Conservation (phyloP, 2,797 vertebrate genomes). For the Sebastes aleutianus region DNA sequence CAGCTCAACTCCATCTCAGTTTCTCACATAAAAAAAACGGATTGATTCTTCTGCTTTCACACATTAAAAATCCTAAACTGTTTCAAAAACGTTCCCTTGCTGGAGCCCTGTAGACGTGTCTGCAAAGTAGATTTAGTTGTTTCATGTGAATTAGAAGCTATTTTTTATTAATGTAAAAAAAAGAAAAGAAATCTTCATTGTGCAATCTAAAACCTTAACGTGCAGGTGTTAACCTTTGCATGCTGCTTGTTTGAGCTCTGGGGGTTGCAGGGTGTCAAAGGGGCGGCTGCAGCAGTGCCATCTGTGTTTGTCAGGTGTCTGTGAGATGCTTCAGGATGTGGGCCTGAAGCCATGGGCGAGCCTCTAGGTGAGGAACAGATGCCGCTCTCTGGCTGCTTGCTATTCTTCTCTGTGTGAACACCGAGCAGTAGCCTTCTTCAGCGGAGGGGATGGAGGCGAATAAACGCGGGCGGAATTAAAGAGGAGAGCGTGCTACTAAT, state of each 20-base stretch:
- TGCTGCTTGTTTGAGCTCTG: not conserved
- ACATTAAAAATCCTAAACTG: constrained; percentile 14
- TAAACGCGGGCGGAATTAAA: constrained; percentile 26
- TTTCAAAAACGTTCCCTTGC: constrained; percentile 6
- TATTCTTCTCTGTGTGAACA: constrained; percentile 52
- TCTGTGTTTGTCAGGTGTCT: constrained; percentile 61
- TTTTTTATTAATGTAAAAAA: not conserved
- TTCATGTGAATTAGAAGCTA: not conserved
- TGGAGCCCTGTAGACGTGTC: not conserved
- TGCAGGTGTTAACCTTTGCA: not conserved
- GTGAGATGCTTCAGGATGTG: constrained; percentile 48
- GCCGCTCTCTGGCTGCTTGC: constrained; percentile 58
- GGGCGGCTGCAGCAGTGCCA: constrained; percentile 27
- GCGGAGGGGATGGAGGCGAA: constrained; percentile 33
- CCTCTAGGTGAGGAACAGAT: constrained; percentile 58
- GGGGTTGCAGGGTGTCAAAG: constrained; percentile 33
- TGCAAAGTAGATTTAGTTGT: not conserved
- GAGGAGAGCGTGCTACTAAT: constrained; percentile 40
- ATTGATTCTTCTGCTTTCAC: constrained; percentile 32
- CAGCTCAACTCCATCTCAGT: constrained; percentile 51
- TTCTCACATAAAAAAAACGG: constrained; percentile 36
- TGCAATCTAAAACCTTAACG: not conserved
- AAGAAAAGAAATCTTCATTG: not conserved
- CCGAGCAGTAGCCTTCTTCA: constrained; percentile 22
- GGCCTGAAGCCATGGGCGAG: constrained; percentile 50